Evolutionary conservation across 2,888 invertebrate species (phyloP), one percentile per base, ranked within the genome.

Genomic region (Lasioglossum villosulum): DNA sequence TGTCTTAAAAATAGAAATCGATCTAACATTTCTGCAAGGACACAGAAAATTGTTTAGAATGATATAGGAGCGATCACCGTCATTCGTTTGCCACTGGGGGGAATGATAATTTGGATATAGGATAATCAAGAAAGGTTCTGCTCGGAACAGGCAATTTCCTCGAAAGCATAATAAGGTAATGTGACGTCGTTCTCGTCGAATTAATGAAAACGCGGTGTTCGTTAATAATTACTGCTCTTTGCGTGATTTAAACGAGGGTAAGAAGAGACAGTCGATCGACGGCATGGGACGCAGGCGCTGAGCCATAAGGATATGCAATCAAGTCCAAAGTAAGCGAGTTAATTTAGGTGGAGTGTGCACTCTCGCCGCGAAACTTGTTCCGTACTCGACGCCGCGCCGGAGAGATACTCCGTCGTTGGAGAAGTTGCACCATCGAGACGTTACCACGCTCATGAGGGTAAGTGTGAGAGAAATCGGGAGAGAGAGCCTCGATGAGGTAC

Each of bases 261-360:
- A 80, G 82, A 84, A 75, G 39, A 78, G 83, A 79, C 82, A 81
- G 85, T 70, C 81, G 89, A 90, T 89, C 88, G 89, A 84, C 80
- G 82, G 84, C 63, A 78, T 83, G 76, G 82, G 86, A 52, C 79
- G 87, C 70, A 82, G 86, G 89, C 76, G 87, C 87, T 82, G 89
- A 90, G 91, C 86, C 88, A 89, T 87, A 89, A 90, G 90, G 91
- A 91, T 92, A 91, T 91, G 92, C 92, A 93, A 93, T 93, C 91
- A 93, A 92, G 91, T 89, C 90, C 88, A 90, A 90, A 92, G 92
- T 91, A 92, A 92, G 92, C 90, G 91, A 92, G 92, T 92, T 93
- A 93, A 93, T 92, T 93, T 92, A 92, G 90, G 88, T 91, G 91
- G 89, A 93, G 92, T 92, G 92, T 92, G 92, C 92, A 92, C 90